Base-by-base conservation (phyloP, 2,888 invertebrate species). In the Melanargia galathea region DNA sequence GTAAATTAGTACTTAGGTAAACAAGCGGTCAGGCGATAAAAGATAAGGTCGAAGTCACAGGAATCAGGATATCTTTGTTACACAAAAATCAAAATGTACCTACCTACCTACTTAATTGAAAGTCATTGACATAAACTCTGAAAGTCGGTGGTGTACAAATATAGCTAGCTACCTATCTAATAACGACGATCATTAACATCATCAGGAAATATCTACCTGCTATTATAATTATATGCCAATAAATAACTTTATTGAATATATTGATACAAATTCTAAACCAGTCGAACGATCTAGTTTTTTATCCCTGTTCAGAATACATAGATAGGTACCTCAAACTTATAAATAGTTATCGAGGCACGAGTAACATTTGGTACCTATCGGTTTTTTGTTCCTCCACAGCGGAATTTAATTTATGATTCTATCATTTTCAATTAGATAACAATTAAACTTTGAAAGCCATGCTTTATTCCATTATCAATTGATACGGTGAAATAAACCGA, bases 341-440 rank as follows among this genome's bases (percentile, higher is more conserved):
- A 38, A 59, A 48, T 59, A 48, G 49, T 33, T 35, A 38, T 16
- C 33, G 33, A 35, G 58, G 20, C 46, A 48, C 58, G 58, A 58
- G 58, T 58, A 58, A 35, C 58, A 58, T 48, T 48, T 51, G 22
- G 40, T 16, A 57, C 46, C 62, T 58, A 62, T 62, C 58, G 18
- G 49, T 63, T 65, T 65, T 65, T 62, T 65, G 56, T 52, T 33
- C 56, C n/a, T 24, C 38, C 46, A 60, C 55, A 62, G 51, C 22
- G 55, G 35, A 52, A 55, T 65, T 65, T 65, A 65, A 62, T 65
- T 65, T 65, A 62, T 52, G 60, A 60, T 51, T 51, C 62, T 60
- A 65, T 60, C 59, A 65, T 62, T 65, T 64, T 55, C 65, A 65
- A 65, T 65, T 65, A 65, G 62, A 46, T 49, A 59, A 62, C 65